Base-by-base conservation (phyloP, 2,113 vertebrate genomes). In the Elephas maximus region DNA sequence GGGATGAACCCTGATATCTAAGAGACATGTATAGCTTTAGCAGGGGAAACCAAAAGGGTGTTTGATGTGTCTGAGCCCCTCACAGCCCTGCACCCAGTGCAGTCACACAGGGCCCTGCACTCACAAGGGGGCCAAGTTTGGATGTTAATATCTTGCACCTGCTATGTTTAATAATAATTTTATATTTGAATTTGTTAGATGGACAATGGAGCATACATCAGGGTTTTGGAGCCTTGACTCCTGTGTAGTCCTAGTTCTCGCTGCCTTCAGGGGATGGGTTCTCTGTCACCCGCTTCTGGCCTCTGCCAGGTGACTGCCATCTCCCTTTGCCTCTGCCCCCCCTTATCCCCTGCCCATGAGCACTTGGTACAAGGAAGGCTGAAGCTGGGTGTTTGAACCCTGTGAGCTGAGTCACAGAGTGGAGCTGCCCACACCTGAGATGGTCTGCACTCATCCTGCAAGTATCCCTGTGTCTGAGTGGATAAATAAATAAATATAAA, bases 181-280 rank as follows among this genome's bases (percentile, higher is more conserved):
- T 63, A 82, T 41, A 51, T 82, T 76, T 96, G 20, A 65, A 74
- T 73, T 73, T 92, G 15, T 53, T 33, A 17, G 24, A 5, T 84
- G n/a, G 41, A 45, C 30, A 87, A 62, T 23, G 37, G 28, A 76
- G 3, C 48, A 48, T 8, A 17, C 67, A 37, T 3, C 26, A 30
- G 3, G 18, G 26, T 8, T 33, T 80, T 28, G 57, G 37, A 80
- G 65, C 26, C 12, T 69, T 41, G 44, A 30, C 28, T 65, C 18
- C 6, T 1, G 0, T 7, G 5, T 26, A 1, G 24, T 57, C 30
- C 24, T n/a, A 20, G 21, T 26, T 33, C 37, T 37, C 2, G 0
- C 21, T 81, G n/a, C 10, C 14, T 80, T 37, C 37, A 23, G 2
- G 33, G 63, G 2, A 57, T 80, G 23, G 3, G 3, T 37, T 65